phyloP scores from a whole-genome alignment of 2,888 invertebrate genomes.

The Alviniconcha strummeri region DNA sequence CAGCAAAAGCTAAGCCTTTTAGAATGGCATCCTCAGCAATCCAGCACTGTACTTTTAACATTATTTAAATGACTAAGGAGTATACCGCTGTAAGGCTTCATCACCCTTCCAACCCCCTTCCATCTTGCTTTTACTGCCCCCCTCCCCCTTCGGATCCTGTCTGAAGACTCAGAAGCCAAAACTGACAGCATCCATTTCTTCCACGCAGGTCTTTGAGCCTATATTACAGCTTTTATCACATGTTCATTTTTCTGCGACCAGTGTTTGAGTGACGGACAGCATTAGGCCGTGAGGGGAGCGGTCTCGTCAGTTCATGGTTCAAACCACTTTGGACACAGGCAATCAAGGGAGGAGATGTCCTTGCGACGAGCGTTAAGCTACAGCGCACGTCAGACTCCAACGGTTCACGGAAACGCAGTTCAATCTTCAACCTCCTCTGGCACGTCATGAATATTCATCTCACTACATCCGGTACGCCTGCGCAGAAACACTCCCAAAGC shows the following conservation, averaged over 20 bases:
- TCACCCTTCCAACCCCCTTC: no score
- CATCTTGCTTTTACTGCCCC: no score
- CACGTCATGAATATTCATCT: slow-evolving; percentile 29
- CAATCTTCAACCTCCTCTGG: slow-evolving; percentile 9
- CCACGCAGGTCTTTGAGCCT: no score
- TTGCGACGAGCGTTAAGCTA: slow-evolving; percentile 3
- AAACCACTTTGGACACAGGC: neutral
- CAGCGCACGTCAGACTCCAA: neutral
- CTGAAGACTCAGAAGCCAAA: no score
- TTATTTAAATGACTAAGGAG: no score
- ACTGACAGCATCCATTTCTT: no score
- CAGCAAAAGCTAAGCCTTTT: no score
- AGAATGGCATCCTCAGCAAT: no score
- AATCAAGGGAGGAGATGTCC: neutral
- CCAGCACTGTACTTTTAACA: no score
- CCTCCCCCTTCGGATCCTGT: no score
- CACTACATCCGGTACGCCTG: neutral
- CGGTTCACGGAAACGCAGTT: slow-evolving; percentile 20
- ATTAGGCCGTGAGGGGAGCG: neutral
- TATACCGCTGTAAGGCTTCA: no score
- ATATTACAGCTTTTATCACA: no score
- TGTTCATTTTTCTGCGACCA: neutral
- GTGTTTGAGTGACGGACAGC: slow-evolving; percentile 11
- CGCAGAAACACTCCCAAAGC: neutral
- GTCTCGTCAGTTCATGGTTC: slow-evolving; percentile 17